These are phyloP conservation scores for Melanotaenia trifasciata DNA, from an alignment of 2,797 vertebrate genomes.

Conservation along the genomic window DNA sequence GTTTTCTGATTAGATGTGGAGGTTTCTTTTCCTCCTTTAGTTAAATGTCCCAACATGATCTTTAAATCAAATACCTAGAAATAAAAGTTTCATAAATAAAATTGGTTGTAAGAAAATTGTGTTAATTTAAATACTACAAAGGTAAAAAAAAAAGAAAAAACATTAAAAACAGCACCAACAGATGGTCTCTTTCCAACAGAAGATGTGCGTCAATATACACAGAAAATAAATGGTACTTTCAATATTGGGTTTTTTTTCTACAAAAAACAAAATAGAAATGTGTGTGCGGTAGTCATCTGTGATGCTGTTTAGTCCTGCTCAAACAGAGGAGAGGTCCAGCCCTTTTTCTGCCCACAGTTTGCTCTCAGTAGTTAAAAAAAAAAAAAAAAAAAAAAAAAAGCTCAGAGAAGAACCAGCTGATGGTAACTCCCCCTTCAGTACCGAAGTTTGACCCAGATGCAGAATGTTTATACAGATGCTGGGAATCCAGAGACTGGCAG, in stretches of 20 bases:
- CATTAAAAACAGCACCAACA: conserved; percentile 30
- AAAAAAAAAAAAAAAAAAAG: neutral
- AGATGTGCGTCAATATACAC: conserved; percentile 23
- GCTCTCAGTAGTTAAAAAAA: no score
- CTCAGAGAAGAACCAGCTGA: conserved; percentile 13
- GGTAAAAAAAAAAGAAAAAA: conserved; percentile 15
- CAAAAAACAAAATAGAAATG: conserved; percentile 29
- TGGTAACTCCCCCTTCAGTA: neutral
- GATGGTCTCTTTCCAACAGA: neutral
- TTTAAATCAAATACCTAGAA: neutral
- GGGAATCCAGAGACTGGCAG: conserved; percentile 26
- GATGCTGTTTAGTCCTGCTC: conserved; percentile 15
- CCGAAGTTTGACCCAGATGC: conserved; percentile 32
- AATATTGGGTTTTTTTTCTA: conserved; percentile 12
- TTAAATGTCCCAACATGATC: neutral
- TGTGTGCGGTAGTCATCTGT: conserved; percentile 16
- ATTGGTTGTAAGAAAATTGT: neutral
- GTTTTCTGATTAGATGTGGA: neutral
- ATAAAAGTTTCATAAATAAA: neutral
- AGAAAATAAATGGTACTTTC: conserved; percentile 36
- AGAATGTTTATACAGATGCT: neutral
- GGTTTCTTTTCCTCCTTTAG: conserved; percentile 6
- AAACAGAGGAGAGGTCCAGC: conserved; percentile 8
- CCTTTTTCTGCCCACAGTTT: neutral
- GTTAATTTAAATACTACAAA: conserved; percentile 40